Percentiles rank a stretch among this genome's conserved stretches.
Evolutionary conservation across 2,113 vertebrate genomes (phyloP).

Genomic region (Myocastor coypus): DNA sequence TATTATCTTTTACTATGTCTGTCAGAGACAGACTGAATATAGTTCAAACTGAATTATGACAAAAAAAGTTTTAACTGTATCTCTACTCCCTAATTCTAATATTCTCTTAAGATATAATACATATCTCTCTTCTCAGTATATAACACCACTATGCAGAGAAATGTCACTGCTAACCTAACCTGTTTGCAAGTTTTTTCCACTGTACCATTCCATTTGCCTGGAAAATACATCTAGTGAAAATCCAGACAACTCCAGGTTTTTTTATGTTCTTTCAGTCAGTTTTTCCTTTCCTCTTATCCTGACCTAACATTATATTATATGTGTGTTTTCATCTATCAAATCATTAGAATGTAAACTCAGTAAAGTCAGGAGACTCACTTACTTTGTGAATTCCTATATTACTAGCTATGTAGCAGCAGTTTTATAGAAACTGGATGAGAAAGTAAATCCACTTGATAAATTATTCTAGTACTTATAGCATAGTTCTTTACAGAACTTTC

Average conservation of each 20-base stretch:
- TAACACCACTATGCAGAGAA: not conserved
- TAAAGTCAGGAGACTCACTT: conserved; percentile 29
- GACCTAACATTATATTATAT: not conserved
- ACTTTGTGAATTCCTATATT: not conserved
- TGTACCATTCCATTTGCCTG: not conserved
- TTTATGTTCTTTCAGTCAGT: not conserved
- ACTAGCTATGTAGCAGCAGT: not conserved
- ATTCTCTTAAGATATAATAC: not conserved
- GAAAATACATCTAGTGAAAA: not conserved
- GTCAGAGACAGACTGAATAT: not conserved
- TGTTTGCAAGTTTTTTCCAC: not conserved
- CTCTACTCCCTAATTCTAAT: not conserved
- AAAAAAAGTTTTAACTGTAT: not conserved
- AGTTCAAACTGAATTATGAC: not conserved
- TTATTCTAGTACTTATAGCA: not conserved
- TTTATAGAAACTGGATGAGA: conserved; percentile 23
- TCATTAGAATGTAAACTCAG: not conserved
- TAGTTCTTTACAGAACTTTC: too few species aligned
- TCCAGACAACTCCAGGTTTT: not conserved
- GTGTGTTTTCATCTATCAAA: not conserved
- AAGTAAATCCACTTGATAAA: not conserved
- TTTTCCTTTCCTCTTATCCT: not conserved
- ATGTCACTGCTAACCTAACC: not conserved
- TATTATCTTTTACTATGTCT: not conserved
- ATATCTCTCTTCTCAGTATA: not conserved